Base-by-base conservation (phyloP, 2,888 invertebrate genomes). In the Oscheius myriophilus region DNA sequence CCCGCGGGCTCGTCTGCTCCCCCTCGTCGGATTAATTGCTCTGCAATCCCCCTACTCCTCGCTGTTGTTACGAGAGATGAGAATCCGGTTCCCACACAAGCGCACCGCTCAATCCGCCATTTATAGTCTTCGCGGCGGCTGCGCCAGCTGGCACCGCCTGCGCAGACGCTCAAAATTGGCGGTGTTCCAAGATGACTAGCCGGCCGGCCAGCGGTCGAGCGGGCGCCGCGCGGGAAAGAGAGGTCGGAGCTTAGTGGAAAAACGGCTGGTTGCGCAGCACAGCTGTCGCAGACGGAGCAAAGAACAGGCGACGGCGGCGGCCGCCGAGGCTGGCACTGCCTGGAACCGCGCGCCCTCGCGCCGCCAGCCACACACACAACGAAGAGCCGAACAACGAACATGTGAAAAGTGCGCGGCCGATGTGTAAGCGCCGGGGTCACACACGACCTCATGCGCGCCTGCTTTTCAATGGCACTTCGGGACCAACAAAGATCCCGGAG, bases 291-390 rank as follows among this genome's bases (percentile, higher is more conserved):
- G 18, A 14, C 7, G 21, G 58, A 42, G 42, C 58, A 58, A 58
- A 58, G 58, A 58, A 58, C 43, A 43, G 23, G n/a, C 46, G 61
- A 7, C 18, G 46, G 25, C 23, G n/a, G n/a, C n/a, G n/a, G 21
- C 61, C 39, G 25, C 23, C 67, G 57, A n/a, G 67, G 51, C 67
- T 67, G 67, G 67, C 67, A 67, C 67, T 26, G 58, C 57, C 57
- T 67, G 67, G 67, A 58, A 67, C 67, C 57, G 57, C 26, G 42
- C 49, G 25, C 23, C 61, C 25, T 41, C 18, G 3, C 12, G 52
- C 61, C 23, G 12, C n/a, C n/a, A n/a, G n/a, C n/a, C n/a, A n/a
- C n/a, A n/a, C n/a, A n/a, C n/a, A n/a, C n/a, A n/a, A n/a, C n/a
- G n/a, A n/a, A n/a, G n/a, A n/a, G n/a, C n/a, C 21, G 61, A 61